phyloP scores from a whole-genome alignment of 2,888 invertebrate genomes.

The Hyposoter didymator region DNA sequence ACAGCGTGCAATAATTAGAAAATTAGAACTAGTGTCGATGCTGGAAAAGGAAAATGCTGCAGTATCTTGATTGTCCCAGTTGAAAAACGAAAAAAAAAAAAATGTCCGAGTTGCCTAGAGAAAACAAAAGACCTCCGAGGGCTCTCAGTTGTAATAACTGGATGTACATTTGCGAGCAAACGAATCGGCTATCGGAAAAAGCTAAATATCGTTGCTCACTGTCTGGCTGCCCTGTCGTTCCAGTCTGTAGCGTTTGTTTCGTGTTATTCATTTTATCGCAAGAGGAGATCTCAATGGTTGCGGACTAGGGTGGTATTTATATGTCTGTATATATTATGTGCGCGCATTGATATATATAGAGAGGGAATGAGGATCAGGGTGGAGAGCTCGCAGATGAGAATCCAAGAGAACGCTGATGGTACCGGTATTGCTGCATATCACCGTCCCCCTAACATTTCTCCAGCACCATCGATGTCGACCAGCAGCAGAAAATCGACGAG shows the following conservation, averaged over 20 bases:
- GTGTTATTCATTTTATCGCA: slow-evolving; percentile 79
- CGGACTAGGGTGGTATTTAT: slow-evolving; percentile 13
- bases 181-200: slow-evolving; percentile 79
- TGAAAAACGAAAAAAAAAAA: not conserved
- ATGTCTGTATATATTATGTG: not conserved
- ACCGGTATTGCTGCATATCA: slow-evolving; percentile 53
- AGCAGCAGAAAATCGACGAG: slow-evolving; percentile 55
- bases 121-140: slow-evolving; percentile 39
- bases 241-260: slow-evolving; percentile 70
- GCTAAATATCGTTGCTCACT: slow-evolving; percentile 77
- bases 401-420: slow-evolving; percentile 58
- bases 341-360: not conserved
- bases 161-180: slow-evolving; percentile 60
- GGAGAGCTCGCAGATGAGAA: slow-evolving; percentile 64
- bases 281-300: slow-evolving; percentile 48
- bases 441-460: slow-evolving; percentile 37
- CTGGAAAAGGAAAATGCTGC: not conserved
- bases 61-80: not conserved
- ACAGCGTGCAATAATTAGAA: not conserved
- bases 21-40: not conserved
- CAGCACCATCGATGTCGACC: slow-evolving; percentile 55
- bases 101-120: not conserved
- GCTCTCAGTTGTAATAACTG: slow-evolving; percentile 59
- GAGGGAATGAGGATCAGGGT: slow-evolving; percentile 46
- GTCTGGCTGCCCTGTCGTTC: slow-evolving; percentile 65